A percentile compares a stretch with the other conserved stretches of the same genome.
Evolutionary conservation across 1,140 invertebrate species (phyloP).

Genomic region (Drosophila prosaltans): DNA sequence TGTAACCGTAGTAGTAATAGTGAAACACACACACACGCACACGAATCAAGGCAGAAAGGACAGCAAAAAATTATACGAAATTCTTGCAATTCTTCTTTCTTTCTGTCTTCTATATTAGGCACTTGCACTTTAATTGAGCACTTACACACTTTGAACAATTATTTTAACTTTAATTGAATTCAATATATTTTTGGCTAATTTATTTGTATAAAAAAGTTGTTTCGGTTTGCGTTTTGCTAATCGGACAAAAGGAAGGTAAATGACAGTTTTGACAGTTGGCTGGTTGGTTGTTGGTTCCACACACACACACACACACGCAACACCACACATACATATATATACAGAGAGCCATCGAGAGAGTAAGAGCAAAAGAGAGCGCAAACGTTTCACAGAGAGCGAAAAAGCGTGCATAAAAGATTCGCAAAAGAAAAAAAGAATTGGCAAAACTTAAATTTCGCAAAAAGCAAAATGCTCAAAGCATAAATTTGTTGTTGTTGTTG

Average conservation of each 20-base stretch:
- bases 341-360: slow-evolving; percentile 24
- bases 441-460: slow-evolving; percentile 42
- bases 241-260: slow-evolving; percentile 66
- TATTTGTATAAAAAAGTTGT: slow-evolving; percentile 34
- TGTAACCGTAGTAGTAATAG: neutral
- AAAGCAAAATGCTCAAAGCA: slow-evolving; percentile 22
- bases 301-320: slow-evolving; percentile 11
- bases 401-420: slow-evolving; percentile 71
- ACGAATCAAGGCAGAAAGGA: neutral
- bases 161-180: neutral
- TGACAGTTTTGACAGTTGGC: slow-evolving; percentile 69
- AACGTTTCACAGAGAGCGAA: slow-evolving; percentile 70
- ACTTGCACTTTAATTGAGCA: slow-evolving; percentile 20
- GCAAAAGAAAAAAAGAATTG: slow-evolving; percentile 51
- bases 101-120: neutral
- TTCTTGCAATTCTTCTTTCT: slow-evolving; percentile 22
- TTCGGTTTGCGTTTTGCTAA: slow-evolving; percentile 57
- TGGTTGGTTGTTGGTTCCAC: slow-evolving; percentile 37
- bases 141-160: slow-evolving; percentile 13
- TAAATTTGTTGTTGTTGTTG: neutral
- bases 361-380: slow-evolving; percentile 23
- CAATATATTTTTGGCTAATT: slow-evolving; percentile 25
- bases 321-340: too few species aligned
- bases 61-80: slow-evolving; percentile 22
- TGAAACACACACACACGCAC: neutral